These are phyloP conservation scores for Megaceryle maxima DNA, from an alignment of 2,113 vertebrate species.

Conservation along the genomic window DNA sequence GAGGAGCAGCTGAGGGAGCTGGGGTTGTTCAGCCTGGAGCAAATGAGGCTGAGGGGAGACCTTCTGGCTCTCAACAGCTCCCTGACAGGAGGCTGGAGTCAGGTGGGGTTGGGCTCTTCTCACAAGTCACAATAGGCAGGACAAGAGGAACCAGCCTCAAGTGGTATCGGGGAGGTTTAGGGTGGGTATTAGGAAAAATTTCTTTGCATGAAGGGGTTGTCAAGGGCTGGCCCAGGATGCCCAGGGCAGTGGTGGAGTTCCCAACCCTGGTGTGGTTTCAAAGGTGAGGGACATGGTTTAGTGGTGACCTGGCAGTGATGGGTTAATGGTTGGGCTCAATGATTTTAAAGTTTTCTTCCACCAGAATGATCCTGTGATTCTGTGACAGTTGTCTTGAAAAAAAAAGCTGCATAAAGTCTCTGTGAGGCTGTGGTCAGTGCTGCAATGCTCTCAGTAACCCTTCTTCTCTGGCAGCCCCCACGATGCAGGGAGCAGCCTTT, in stretches of 20 bases:
- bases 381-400: not conserved
- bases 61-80: too few species aligned
- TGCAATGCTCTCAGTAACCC: fast-evolving
- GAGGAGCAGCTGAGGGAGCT: not conserved
- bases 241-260: too few species aligned
- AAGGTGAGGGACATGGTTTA: not conserved
- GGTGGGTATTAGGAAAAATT: too few species aligned
- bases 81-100: too few species aligned
- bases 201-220: too few species aligned
- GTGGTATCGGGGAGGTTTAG: too few species aligned
- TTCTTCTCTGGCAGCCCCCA: not conserved
- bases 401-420: not conserved
- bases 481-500: fast-evolving
- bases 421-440: not conserved
- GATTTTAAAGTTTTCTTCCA: too few species aligned
- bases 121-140: too few species aligned
- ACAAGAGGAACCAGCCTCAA: too few species aligned
- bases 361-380: not conserved
- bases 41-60: too few species aligned
- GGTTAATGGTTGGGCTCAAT: not conserved
- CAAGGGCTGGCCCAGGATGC: too few species aligned
- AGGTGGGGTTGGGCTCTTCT: too few species aligned
- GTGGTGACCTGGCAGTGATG: not conserved
- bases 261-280: not conserved
- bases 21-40: not conserved